Percentiles rank a stretch among this genome's conserved stretches.
phyloP scores from a whole-genome alignment of 1,140 invertebrate species.

The Grapholita molesta region DNA sequence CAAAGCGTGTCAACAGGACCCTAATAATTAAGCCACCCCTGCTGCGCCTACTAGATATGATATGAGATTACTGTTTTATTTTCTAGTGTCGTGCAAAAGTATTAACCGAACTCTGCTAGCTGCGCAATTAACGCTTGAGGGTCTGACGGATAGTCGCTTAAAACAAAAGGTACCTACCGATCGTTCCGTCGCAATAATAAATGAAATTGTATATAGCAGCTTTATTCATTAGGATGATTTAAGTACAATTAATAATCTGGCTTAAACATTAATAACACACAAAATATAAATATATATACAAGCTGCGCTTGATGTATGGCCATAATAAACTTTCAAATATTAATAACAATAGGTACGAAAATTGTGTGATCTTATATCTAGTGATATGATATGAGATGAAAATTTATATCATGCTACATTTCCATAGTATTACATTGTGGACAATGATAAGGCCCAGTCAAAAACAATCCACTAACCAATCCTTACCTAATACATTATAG shows the following conservation, averaged over 20 bases:
- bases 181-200: background rate
- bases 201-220: background rate
- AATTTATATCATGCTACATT: background rate
- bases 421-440: background rate
- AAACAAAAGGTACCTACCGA: no score
- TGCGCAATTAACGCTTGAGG: no score
- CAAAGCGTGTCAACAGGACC: no score
- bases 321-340: background rate
- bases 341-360: conserved; percentile 3
- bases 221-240: background rate
- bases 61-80: no score
- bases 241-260: conserved; percentile 10
- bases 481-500: background rate
- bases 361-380: background rate
- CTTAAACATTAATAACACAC: conserved; percentile 11
- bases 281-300: conserved; percentile 14
- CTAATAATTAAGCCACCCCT: no score
- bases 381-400: background rate
- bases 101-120: no score
- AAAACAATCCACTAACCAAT: background rate
- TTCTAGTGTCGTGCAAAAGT: no score
- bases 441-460: background rate
- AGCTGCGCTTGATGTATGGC: conserved; percentile 8
- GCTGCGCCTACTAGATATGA: no score
- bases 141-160: no score